Evolutionary conservation across 2,888 invertebrate genomes (phyloP), one percentile per base, ranked within the genome.

Genomic region (Chloroclystis v-ata): DNA sequence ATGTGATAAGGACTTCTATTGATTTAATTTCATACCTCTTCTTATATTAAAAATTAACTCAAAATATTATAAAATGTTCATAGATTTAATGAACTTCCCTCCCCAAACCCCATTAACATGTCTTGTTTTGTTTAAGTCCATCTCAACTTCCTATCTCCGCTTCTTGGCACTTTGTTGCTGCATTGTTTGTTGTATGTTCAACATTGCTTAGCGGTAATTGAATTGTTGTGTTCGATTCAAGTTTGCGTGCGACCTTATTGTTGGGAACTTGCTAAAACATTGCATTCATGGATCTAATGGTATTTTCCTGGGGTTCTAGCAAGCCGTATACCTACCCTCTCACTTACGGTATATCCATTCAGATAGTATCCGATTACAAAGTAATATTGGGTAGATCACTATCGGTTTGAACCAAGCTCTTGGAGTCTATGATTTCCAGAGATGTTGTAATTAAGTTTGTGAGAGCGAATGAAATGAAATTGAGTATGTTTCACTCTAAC

Each of bases 191-290:
- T 30, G 30, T 43, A 35, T 33, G 41, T 39, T 28, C 41, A 28
- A 37, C 43, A 38, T 49, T 49, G 50, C 50, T 50, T 40, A 46
- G 50, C 39, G 45, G 43, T 50, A 50, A 50, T 50, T 50, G 50
- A 50, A 50, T 46, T 50, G 50, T 50, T 47, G 46, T 46, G 50
- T 50, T 46, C 46, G 46, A 50, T 47, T 30, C 37, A 47, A 50
- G 50, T 50, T 50, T 46, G 37, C 29, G 20, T 35, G 37, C 45
- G 43, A 43, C 46, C 43, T 46, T 50, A 46, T 43, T 46, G 50
- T 39, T 49, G 37, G 42, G 16, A 28, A 24, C 14, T 32, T 41
- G 43, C 12, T 16, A 30, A 41, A 46, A 44, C 40, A 49, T 30
- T 44, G 37, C 24, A 37, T 40, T 13, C 6, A 44, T 48, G 20